These are phyloP conservation scores for Zoanthus sociatus DNA, from an alignment of 92 coral and sea anemone species.

Conservation along the genomic window DNA sequence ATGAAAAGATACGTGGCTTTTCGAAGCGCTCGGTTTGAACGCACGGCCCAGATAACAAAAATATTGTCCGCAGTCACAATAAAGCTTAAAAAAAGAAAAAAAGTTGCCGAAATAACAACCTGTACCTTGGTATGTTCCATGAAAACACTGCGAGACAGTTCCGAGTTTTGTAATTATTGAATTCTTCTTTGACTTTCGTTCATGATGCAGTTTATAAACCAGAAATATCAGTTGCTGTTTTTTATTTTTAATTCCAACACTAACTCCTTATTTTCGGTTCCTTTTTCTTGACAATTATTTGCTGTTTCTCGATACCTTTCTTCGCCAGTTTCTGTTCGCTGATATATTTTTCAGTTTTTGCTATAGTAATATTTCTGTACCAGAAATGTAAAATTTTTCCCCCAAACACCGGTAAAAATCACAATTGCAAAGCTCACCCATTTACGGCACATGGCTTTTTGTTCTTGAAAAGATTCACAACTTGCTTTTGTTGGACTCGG, in stretches of 20 bases:
- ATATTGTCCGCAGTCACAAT: constrained; percentile 49
- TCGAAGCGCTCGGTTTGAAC: constrained; percentile 54
- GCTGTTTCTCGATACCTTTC: neutral
- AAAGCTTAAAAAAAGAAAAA: constrained; percentile 46
- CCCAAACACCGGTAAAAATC: neutral
- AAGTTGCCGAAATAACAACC: constrained; percentile 9
- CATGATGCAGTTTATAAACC: neutral
- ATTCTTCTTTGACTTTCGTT: neutral
- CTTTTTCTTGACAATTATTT: neutral
- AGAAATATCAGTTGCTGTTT: neutral
- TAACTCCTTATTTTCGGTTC: neutral
- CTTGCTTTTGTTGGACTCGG: neutral
- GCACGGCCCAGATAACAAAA: constrained; percentile 52
- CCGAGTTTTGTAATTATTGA: neutral
- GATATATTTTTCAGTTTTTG: neutral
- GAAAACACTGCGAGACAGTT: neutral
- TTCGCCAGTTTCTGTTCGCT: no score
- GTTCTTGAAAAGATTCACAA: neutral
- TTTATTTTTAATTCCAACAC: no score
- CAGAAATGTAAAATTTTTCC: neutral
- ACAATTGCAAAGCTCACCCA: neutral
- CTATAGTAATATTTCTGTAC: neutral
- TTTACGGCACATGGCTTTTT: neutral
- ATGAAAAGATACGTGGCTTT: constrained; percentile 57
- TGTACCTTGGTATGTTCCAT: constrained; percentile 4